These are phyloP conservation scores for Ischnura elegans DNA, from an alignment of 2,888 invertebrate species.

Conservation along the genomic window DNA sequence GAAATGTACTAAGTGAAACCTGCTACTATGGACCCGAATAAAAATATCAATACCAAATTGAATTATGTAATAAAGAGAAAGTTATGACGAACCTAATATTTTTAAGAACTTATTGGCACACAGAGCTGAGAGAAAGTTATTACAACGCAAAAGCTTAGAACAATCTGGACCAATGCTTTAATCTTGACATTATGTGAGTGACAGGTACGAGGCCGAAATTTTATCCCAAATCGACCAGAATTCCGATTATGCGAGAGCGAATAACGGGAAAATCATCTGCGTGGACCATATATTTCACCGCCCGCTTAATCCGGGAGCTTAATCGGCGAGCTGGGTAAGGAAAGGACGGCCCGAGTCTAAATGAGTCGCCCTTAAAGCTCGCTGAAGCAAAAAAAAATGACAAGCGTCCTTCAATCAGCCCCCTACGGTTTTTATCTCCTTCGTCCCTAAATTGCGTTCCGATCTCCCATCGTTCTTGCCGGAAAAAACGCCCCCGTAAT, in stretches of 20 bases:
- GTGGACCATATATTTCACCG: neutral
- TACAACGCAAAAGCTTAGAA: too few relatives aligned
- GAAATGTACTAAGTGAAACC: too few relatives aligned
- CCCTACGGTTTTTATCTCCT: neutral
- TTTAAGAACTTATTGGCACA: too few relatives aligned
- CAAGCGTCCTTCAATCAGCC: neutral
- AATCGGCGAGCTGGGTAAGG: neutral
- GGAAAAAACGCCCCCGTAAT: neutral
- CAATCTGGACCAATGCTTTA: too few relatives aligned
- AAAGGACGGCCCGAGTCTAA: neutral
- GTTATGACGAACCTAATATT: too few relatives aligned
- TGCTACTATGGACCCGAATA: too few relatives aligned
- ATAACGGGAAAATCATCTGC: neutral
- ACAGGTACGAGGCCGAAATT: neutral
- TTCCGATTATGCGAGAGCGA: neutral
- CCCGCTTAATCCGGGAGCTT: neutral
- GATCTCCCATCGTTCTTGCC: neutral
- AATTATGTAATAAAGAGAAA: too few relatives aligned
- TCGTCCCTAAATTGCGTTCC: neutral
- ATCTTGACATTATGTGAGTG: neutral
- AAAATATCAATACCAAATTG: too few relatives aligned
- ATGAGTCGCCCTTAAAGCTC: neutral
- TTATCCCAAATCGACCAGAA: neutral
- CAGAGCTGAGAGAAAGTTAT: too few relatives aligned
- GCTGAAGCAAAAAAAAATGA: neutral